Base-by-base conservation (phyloP, 2,113 vertebrate species). In the Stercorarius parasiticus region DNA sequence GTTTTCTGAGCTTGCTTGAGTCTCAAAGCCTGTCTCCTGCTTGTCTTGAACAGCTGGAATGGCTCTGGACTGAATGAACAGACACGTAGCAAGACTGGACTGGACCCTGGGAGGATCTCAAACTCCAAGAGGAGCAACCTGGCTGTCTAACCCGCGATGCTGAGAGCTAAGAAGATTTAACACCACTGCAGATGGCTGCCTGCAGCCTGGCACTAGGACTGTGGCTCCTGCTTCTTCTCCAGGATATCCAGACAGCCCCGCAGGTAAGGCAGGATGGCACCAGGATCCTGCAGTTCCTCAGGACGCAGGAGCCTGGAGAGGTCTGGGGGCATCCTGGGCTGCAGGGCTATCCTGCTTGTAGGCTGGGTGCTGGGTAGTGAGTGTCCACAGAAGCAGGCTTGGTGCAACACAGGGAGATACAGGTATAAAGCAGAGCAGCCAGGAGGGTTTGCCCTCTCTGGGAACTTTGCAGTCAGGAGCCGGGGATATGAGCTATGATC, bases 261-360 rank as follows among this genome's bases (percentile, higher is more conserved):
- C 96, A 97, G 98, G 98, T 98, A 97, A 97, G 97, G 58, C 49
- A 43, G 23, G 23, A 59, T 43, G 14, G 29, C 50, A n/a, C 4
- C 38, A 34, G n/a, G 30, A 19, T 36, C 45, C 88, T 86, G 45
- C 64, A 86, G 62, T 18, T 45, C 62, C 9, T 85, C 36, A 4
- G 72, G 67, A 25, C 0, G 1, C 38, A 36, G 80, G 42, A 93
- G 15, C 25, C 29, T 53, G 34, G 8, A 19, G 42, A 47, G 55
- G 17, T 58, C 22, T 88, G 56, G 38, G 49, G 56, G 9, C 15
- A 64, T 7, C 7, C 12, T 30, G 52, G 71, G 70, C 19, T 79
- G 29, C 42, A 71, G 53, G 62, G 59, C 34, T 58, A 4, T 52
- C 12, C 50, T 81, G 40, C 66, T n/a, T 21, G 25, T n/a, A 19